These are phyloP conservation scores for Cryptoprocta ferox DNA, from an alignment of 2,797 vertebrate genomes.

Conservation along the genomic window DNA sequence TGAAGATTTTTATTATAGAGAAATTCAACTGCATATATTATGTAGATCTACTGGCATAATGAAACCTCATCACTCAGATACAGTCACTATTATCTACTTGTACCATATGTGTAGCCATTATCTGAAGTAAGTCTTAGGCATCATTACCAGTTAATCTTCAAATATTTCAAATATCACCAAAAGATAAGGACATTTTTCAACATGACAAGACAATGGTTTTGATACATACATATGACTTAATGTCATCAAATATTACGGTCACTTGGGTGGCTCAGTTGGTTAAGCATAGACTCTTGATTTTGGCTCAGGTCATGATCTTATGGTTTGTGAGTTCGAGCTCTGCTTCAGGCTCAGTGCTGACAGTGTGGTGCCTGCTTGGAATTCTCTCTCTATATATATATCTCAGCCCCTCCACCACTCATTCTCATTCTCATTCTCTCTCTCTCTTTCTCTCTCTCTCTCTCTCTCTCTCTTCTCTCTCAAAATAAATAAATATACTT, in stretches of 20 bases:
- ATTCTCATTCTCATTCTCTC: no score
- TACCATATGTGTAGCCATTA: background rate
- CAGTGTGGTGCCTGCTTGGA: no score
- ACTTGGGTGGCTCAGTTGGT: no score
- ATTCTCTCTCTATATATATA: no score
- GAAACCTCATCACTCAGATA: background rate
- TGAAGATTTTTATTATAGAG: background rate
- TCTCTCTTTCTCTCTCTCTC: no score
- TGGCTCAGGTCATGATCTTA: no score
- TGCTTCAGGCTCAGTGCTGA: no score
- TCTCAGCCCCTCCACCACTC: no score
- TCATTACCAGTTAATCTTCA: background rate
- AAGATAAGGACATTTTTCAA: background rate
- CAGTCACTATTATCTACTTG: background rate
- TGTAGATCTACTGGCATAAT: background rate
- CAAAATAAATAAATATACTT: no score
- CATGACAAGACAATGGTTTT: background rate
- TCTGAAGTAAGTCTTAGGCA: background rate
- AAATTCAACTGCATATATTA: background rate
- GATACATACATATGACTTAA: background rate
- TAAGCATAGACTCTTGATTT: no score
- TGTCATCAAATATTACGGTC: background rate
- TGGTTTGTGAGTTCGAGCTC: no score
- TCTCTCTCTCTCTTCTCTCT: no score
- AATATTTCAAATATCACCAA: background rate